phyloP scores from a whole-genome alignment of 1,140 invertebrate genomes.

The Caenorhabditis tropicalis region DNA sequence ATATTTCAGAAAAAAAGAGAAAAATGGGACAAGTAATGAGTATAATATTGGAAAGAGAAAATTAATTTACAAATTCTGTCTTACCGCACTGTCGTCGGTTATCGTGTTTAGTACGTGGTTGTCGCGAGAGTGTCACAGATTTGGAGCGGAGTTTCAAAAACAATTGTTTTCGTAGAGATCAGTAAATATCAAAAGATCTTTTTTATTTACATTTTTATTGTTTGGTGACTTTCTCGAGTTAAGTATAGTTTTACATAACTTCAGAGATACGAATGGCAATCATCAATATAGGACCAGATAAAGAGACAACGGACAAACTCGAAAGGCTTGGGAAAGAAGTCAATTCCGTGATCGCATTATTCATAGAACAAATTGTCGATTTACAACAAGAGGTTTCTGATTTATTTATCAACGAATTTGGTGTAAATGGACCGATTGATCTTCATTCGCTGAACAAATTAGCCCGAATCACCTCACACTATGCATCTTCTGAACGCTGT shows the following conservation, averaged over 20 bases:
- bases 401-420: not conserved
- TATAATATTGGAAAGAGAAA: not conserved
- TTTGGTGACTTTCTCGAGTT: not conserved
- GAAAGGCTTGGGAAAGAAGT: not conserved
- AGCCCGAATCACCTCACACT: not conserved
- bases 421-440: not conserved
- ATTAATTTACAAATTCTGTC: not conserved
- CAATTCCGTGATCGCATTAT: not conserved
- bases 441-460: not conserved
- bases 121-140: no score
- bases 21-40: not conserved
- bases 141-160: not conserved
- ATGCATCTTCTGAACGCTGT: not conserved
- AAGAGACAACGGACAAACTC: not conserved
- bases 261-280: not conserved
- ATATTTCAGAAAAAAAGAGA: not conserved
- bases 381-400: not conserved
- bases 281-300: not conserved
- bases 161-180: no score
- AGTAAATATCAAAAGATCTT: no score
- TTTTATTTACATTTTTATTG: no score
- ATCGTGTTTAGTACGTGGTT: not conserved
- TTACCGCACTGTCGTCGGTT: conserved; percentile 30
- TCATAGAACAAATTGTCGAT: not conserved
- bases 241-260: not conserved